Evolutionary conservation across 2,888 invertebrate genomes (phyloP).

Genomic region (Lochmaea crataegi): DNA sequence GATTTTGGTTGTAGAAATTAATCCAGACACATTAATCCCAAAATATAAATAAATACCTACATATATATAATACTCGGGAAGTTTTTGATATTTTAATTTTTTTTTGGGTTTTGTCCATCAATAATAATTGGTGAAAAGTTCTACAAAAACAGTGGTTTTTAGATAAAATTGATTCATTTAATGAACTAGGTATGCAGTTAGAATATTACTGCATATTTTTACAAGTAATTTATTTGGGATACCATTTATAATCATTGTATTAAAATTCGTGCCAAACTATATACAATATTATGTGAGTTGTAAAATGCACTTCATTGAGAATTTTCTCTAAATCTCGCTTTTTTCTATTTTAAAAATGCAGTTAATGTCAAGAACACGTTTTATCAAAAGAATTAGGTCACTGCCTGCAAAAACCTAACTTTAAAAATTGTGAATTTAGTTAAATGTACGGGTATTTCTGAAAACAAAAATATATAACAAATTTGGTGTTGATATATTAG

Average conservation of each 20-base stretch:
- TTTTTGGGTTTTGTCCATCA: too few relatives aligned
- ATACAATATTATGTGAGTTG: background rate
- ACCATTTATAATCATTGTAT: background rate
- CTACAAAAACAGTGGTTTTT: background rate
- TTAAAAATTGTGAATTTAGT: background rate
- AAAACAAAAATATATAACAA: conserved; percentile 14
- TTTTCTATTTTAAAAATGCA: background rate
- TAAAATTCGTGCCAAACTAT: background rate
- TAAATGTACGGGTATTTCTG: conserved; percentile 1
- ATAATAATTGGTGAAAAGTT: background rate
- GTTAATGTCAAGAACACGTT: conserved; percentile 4
- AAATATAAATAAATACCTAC: too few relatives aligned
- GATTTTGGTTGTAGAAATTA: too few relatives aligned
- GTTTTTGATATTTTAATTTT: too few relatives aligned
- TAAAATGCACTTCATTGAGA: background rate
- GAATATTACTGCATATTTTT: background rate
- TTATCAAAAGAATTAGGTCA: conserved; percentile 9
- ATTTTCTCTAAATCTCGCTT: background rate
- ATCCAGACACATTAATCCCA: too few relatives aligned
- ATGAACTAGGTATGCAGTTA: too few relatives aligned
- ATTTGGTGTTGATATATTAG: background rate
- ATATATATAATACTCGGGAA: too few relatives aligned
- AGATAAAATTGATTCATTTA: background rate
- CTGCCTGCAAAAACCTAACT: background rate
- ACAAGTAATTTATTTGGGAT: background rate